Conservation (phyloP, 2,888 invertebrate species). For the Hyposoter dolosus region DNA sequence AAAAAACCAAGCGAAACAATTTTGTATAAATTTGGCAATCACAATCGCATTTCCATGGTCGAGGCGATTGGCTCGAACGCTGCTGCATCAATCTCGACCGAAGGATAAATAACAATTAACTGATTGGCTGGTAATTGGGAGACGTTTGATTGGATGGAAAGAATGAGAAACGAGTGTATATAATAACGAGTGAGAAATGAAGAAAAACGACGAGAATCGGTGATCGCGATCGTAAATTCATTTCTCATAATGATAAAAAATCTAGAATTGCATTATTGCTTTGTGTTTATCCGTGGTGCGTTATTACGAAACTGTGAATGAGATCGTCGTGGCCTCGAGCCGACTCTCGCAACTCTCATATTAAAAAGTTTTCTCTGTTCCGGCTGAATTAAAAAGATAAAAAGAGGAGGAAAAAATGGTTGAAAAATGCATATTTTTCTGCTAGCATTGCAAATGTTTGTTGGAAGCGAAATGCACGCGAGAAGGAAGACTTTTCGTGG, state of each 20-base stretch:
- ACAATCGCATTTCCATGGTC: constrained; percentile 54
- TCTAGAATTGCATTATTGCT: constrained; percentile 42
- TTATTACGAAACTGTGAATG: constrained; percentile 54
- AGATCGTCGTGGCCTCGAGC: constrained; percentile 37
- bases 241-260: constrained; percentile 61
- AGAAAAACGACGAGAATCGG: background rate
- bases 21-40: background rate
- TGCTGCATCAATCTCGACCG: constrained; percentile 4
- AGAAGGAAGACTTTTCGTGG: constrained; percentile 62
- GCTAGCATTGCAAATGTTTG: constrained; percentile 41
- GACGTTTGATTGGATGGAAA: constrained; percentile 45
- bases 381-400: constrained; percentile 56
- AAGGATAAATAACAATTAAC: constrained; percentile 46
- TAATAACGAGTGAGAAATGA: constrained; percentile 3
- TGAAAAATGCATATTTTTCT: constrained; percentile 62
- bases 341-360: background rate
- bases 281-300: constrained; percentile 37
- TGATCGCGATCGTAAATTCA: constrained; percentile 45
- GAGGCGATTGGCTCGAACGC: constrained; percentile 9
- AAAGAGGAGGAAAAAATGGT: constrained; percentile 36
- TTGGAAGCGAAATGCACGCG: background rate
- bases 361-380: constrained; percentile 47
- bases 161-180: background rate
- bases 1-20: no score
- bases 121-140: constrained; percentile 22